Evolutionary conservation across 2,888 invertebrate species (phyloP).

Genomic region (Abrostola tripartita): DNA sequence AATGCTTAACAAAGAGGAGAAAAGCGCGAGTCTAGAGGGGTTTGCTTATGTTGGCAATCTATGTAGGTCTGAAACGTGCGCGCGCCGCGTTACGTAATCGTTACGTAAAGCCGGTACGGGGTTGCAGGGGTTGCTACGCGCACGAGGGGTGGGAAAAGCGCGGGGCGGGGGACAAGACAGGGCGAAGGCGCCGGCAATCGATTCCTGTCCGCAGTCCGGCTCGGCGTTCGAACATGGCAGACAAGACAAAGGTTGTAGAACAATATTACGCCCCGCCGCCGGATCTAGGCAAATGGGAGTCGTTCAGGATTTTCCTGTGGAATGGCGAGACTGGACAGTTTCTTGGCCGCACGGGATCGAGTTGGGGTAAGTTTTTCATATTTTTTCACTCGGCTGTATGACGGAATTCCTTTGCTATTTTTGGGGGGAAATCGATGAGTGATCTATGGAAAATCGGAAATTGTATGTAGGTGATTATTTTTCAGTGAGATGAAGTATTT

Average conservation of each 20-base stretch:
- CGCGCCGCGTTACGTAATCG: slow-evolving; percentile 85
- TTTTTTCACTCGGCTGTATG: slow-evolving; percentile 14
- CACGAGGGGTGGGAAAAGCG: slow-evolving; percentile 59
- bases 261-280: slow-evolving; percentile 94
- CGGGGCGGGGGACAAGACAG: slow-evolving; percentile 59
- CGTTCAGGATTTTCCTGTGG: slow-evolving; percentile 95
- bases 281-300: slow-evolving; percentile 95
- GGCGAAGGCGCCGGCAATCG: slow-evolving; percentile 82
- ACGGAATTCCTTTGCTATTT: slow-evolving; percentile 44
- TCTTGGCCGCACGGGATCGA: slow-evolving; percentile 96
- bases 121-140: slow-evolving; percentile 73
- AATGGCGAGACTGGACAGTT: slow-evolving; percentile 97
- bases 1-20: slow-evolving; percentile 24
- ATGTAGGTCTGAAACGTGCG: slow-evolving; percentile 76
- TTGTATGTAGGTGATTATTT: not conserved
- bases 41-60: slow-evolving; percentile 57
- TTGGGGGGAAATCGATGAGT: slow-evolving; percentile 71
- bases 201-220: slow-evolving; percentile 84
- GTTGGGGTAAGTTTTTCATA: slow-evolving; percentile 95
- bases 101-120: slow-evolving; percentile 81
- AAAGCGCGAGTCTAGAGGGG: slow-evolving; percentile 43
- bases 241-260: slow-evolving; percentile 91
- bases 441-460: slow-evolving; percentile 10
- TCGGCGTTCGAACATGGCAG: slow-evolving; percentile 90
- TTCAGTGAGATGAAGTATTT: not conserved